Evolutionary conservation across 2,888 invertebrate species (phyloP), one percentile per base, ranked within the genome.

Genomic region (Tribolium freemani): DNA sequence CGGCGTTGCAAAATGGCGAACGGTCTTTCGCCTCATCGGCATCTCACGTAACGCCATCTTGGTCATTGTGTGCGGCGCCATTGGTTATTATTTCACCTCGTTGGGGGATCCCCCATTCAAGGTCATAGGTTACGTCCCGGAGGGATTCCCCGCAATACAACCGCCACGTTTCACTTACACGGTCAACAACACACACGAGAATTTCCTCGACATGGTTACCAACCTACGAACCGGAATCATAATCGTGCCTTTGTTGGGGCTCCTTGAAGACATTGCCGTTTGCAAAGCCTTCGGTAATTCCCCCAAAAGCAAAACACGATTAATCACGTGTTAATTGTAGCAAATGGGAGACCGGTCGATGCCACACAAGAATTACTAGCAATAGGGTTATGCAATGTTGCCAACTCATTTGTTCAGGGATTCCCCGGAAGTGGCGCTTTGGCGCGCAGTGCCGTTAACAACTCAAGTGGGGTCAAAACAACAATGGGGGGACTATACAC

Each of bases 341-440:
- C 93, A 5, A 91, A 92, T 83, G 94, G 95, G 10, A 92, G 92
- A 83, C 89, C 93, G 44, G 93, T 97, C 57, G 95, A 96, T 85
- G 95, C 97, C 30, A 96, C 95, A 20, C 96, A 96, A 86, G 97
- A 97, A 88, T 89, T 97, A 81, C 90, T 97, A 73, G 96, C 97
- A 1, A 91, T 96, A 69, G 96, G 96, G 54, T 84, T 93, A 26
- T 92, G 94, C 73, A 94, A 95, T 86, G 89, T 97, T 64, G 91
- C 93, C 67, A 96, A 95, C 86, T 94, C 95, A 0, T 95, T 97
- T 87, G 92, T 96, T 77, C 93, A 93, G 82, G 93, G 94, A 1
- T 96, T 95, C 85, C 97, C 97, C 0, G 93, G 94, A 5, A 92
- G 93, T 45, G 96, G 95, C 75, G 93, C 94, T n/a, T 88, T 96